phyloP scores from a whole-genome alignment of 1,140 invertebrate genomes.

The Cydia strobilella region DNA sequence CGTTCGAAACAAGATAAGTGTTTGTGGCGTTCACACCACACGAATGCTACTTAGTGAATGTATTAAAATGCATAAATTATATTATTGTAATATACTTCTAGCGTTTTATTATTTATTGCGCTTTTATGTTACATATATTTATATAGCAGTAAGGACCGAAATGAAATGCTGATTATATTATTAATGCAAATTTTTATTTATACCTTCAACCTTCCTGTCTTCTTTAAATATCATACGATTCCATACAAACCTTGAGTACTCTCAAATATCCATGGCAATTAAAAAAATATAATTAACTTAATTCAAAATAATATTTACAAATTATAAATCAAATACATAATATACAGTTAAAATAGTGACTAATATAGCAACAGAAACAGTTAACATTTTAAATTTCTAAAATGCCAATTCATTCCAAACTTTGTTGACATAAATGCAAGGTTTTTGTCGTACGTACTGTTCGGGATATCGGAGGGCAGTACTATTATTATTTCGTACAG shows the following conservation, averaged over 20 bases:
- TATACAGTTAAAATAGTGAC: conserved; percentile 79
- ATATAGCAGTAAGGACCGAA: conserved; percentile 40
- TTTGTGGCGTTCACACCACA: not conserved
- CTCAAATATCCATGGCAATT: conserved; percentile 75
- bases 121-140: conserved; percentile 38
- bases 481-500: conserved; percentile 48
- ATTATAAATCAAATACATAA: conserved; percentile 74
- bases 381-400: conserved; percentile 56
- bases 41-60: conserved; percentile 34
- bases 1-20: not conserved
- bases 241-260: conserved; percentile 66
- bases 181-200: conserved; percentile 78
- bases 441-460: conserved; percentile 45
- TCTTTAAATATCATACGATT: conserved; percentile 74
- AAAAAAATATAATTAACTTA: conserved; percentile 75
- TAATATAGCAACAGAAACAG: conserved; percentile 68
- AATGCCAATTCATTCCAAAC: conserved; percentile 41
- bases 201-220: conserved; percentile 69
- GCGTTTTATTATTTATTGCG: conserved; percentile 52
- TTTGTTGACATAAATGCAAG: conserved; percentile 52
- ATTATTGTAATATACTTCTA: conserved; percentile 52
- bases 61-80: conserved; percentile 62
- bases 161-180: conserved; percentile 66
- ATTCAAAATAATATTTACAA: conserved; percentile 72
- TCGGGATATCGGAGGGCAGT: conserved; percentile 56